Evolutionary conservation across 2,113 vertebrate genomes (phyloP), one percentile per base, ranked within the genome.

Genomic region (Halcyon senegalensis): DNA sequence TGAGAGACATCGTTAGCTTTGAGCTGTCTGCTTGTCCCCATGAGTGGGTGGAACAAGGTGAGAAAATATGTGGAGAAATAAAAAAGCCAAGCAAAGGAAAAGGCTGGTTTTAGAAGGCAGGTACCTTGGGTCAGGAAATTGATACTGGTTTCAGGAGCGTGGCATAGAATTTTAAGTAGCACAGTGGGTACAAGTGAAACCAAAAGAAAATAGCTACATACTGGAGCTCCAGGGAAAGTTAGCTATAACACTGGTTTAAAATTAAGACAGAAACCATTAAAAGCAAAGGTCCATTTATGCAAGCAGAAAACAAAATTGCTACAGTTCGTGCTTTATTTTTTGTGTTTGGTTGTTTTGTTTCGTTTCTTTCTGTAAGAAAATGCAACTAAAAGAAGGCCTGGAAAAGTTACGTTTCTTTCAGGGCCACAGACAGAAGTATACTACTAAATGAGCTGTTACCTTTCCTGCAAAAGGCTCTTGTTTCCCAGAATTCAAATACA

Each of bases 1-100:
- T 76, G 67, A 76, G 64, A 84, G 80, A 53, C 69, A 27, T 77
- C 1, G 1, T 81, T 68, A 74, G 51, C 64, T 92, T 30, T 72
- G 80, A 84, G 89, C 66, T 78, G 68, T 68, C 87, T 93, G 35
- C 68, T 80, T 90, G 85, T 87, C 80, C 86, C 84, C 77, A 69
- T 70, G 62, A 92, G 91, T 94, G 84, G 91, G 84, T 94, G 87
- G 92, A 89, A 89, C 23, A 76, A 89, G 81, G 84, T 92, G 91
- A 91, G 81, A 96, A 95, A 95, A 92, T 87, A 89, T 18, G 66
- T 89, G 91, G 87, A 69, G 70, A 92, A 95, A 96, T 95, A 87
- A 91, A 96, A 91, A 74, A 90, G 48, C 37, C 70, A 89, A 55
- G 62, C 37, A 76, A 94, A 91, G 37, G 62, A 84, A 74, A 76